Conservation (phyloP, 2,113 vertebrate genomes). For the Pogonocichla stellata region DNA sequence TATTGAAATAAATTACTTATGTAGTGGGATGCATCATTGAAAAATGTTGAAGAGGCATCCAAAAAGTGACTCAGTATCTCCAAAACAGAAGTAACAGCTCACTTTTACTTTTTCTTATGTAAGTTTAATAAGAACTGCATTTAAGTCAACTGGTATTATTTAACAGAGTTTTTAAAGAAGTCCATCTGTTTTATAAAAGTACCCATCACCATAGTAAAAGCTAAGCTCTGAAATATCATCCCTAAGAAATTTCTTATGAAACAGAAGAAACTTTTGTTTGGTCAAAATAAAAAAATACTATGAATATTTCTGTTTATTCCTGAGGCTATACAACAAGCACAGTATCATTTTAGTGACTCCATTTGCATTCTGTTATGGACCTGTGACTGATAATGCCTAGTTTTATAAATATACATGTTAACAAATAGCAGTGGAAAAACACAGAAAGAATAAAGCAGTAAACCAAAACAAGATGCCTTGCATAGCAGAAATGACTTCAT, state of each 20-base stretch:
- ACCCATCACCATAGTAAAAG: not conserved
- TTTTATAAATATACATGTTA: not conserved
- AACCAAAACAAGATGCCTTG: conserved; percentile 38
- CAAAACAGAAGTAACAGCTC: not conserved
- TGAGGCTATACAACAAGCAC: not conserved
- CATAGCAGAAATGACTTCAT: conserved; percentile 62
- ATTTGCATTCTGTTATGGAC: not conserved
- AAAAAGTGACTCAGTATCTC: not conserved
- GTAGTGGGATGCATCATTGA: not conserved
- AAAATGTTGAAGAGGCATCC: conserved; percentile 1
- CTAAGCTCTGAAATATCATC: not conserved
- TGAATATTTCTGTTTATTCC: not conserved
- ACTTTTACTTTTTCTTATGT: not conserved
- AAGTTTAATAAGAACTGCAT: not conserved
- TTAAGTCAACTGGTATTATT: not conserved
- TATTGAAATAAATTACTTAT: conserved; percentile 7
- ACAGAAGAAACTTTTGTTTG: not conserved
- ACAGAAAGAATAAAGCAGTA: conserved; percentile 8
- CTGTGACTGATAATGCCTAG: not conserved
- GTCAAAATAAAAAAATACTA: not conserved
- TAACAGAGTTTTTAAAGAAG: not conserved
- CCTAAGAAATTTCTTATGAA: not conserved
- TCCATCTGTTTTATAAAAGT: not conserved
- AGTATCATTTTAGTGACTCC: not conserved
- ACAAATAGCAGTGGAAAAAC: not conserved